Evolutionary conservation across 2,113 vertebrate genomes (phyloP), one percentile per base, ranked within the genome.

Genomic region (Cygnus atratus): DNA sequence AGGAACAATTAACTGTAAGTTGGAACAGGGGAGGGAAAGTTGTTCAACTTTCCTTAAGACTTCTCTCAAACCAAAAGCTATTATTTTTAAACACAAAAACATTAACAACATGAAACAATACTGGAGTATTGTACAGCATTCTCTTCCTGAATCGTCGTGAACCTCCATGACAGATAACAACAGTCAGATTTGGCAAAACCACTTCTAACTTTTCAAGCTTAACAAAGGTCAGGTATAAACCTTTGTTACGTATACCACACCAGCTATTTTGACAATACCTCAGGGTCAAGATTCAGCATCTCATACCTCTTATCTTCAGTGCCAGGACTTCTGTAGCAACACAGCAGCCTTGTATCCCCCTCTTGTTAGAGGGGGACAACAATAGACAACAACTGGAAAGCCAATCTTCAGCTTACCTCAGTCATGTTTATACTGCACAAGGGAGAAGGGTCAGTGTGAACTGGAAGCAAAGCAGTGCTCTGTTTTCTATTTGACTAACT

Each of bases 81-180:
- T 80, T 48, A 3, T 63, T 83, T 78, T 67, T 2, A 35, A 39
- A 63, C 20, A 58, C 29, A 48, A 58, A 57, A 62, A 43, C 0
- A 15, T 33, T 10, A 57, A 74, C n/a, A 46, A 66, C 0, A 0
- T 10, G 5, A 39, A 78, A 52, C 11, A 86, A 48, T 11, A 28
- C 5, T 9, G 26, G 11, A 76, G 9, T 52, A 62, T 6, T 4
- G 6, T 9, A 35, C 16, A 41, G 16, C 14, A 35, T 44, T 48
- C 17, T 39, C 20, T 9, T 76, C 12, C 31, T 70, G 35, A 70
- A 65, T 46, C 14, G 16, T 46, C 8, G 7, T 2, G 5, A 83
- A 6, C 13, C 44, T 87, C 35, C 35, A 14, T 1, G 2, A 68
- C 31, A 39, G 15, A 6, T 41, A 41, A 37, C 0, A 1, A 43